Base-by-base conservation (phyloP, 2,888 invertebrate genomes). In the Drosophila merina region DNA sequence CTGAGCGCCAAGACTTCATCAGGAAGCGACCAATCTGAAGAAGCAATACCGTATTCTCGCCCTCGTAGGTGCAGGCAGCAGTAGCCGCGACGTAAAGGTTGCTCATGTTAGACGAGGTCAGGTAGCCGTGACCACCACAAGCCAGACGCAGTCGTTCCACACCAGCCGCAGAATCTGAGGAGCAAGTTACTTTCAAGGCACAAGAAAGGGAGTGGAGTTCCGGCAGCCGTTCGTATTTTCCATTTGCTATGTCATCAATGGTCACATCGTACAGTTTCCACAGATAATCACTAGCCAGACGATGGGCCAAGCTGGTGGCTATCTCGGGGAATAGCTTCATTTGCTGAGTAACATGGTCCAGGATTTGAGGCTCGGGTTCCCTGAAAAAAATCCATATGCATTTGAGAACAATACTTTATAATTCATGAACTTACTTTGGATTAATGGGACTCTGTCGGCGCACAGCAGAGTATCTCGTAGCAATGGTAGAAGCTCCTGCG, bases 111-210 rank as follows among this genome's bases (percentile, higher is more conserved):
- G 97, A 95, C 20, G 95, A 93, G 26, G 94, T 93, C 95, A 97
- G 95, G 93, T 97, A 99, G 0, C 99, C 99, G 91, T 99, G 98
- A 0, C 99, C 99, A 50, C 99, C 99, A 92, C 98, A 99, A 25
- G 98, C 93, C 75, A 97, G 93, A 9, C 98, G 94, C 76, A 97
- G 95, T 8, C 94, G 94, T 91, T 98, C 98, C 25, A 97, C 94
- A 45, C 95, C 96, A 50, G 90, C 91, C 0, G 95, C 93, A 47
- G 95, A 94, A 88, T 96, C 95, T 4, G 94, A 92, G 0, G 97
- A 95, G 60, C 94, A 94, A 33, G 97, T 94, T 0, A 98, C 97
- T 92, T 99, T 99, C 70, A 99, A 91, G 78, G 97, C 97, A 87
- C 98, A 97, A 0, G 98, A 95, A 44, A 98, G 92, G 0, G 97